Evolutionary conservation across 2,797 vertebrate species (phyloP).

Genomic region (Huso huso): DNA sequence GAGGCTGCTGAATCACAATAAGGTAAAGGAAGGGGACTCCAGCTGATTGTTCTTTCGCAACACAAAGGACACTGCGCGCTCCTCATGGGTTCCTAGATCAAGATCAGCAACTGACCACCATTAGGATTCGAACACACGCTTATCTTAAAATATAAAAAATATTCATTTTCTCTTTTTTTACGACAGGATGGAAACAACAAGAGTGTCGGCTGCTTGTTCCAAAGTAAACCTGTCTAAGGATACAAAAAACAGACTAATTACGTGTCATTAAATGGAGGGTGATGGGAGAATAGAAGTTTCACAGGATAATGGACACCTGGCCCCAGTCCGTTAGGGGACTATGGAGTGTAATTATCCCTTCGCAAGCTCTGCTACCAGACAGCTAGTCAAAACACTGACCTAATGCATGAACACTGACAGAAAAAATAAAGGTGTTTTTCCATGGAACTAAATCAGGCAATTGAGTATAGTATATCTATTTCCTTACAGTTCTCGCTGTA

Average conservation of each 20-base stretch:
- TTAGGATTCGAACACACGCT: no score
- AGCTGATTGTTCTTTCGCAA: no score
- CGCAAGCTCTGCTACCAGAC: slow-evolving; percentile 59
- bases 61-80: no score
- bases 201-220: neutral
- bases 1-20: no score
- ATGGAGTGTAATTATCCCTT: slow-evolving; percentile 64
- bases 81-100: no score
- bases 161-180: no score
- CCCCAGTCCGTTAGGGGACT: slow-evolving; percentile 43
- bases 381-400: slow-evolving; percentile 75
- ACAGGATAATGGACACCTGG: slow-evolving; percentile 12
- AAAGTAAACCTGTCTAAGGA: slow-evolving; percentile 5
- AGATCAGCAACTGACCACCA: no score
- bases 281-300: slow-evolving; percentile 1
- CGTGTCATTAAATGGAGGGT: slow-evolving; percentile 8
- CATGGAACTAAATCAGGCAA: no score
- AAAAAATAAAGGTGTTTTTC: slow-evolving; percentile 57
- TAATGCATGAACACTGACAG: slow-evolving; percentile 55
- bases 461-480: no score
- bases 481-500: no score
- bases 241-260: slow-evolving; percentile 11
- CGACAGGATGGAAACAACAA: slow-evolving; percentile 8
- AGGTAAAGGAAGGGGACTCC: no score
- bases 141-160: no score